These are phyloP conservation scores for Eupithecia vulgata DNA, from an alignment of 2,888 invertebrate species.

Conservation along the genomic window DNA sequence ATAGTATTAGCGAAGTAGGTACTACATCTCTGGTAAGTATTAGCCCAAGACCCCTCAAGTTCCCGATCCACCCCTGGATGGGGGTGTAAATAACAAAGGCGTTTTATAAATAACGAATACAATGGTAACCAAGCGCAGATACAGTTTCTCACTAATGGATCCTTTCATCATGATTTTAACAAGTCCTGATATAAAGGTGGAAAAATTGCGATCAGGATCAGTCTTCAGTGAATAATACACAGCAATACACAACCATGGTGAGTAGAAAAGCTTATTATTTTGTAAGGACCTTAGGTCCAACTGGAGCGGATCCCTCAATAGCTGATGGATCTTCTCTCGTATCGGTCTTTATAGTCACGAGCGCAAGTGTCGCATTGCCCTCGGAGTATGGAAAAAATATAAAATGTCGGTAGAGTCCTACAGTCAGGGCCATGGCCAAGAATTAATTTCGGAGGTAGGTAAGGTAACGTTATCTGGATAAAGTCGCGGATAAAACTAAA, in stretches of 20 bases:
- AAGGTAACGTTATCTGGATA: too few species aligned
- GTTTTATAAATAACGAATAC: slow-evolving; percentile 47
- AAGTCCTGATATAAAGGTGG: slow-evolving; percentile 66
- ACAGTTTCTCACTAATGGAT: slow-evolving; percentile 66
- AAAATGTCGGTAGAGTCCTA: too few species aligned
- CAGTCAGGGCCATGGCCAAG: too few species aligned
- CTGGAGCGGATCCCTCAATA: too few species aligned
- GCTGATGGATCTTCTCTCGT: not conserved
- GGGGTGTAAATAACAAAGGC: slow-evolving; percentile 34
- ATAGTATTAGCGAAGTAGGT: not conserved
- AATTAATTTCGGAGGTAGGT: too few species aligned
- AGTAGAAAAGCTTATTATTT: slow-evolving; percentile 38
- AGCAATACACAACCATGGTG: slow-evolving; percentile 61
- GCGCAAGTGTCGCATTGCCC: too few species aligned
- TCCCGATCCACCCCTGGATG: not conserved
- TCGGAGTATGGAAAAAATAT: too few species aligned
- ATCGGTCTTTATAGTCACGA: too few species aligned
- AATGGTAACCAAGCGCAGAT: slow-evolving; percentile 38
- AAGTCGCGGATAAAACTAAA: too few species aligned
- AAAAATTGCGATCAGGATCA: slow-evolving; percentile 47
- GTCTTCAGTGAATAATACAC: slow-evolving; percentile 38
- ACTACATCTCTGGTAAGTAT: too few species aligned
- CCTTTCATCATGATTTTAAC: slow-evolving; percentile 66
- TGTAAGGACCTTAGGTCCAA: not conserved
- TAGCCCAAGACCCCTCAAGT: not conserved